Base-by-base conservation (phyloP, 2,113 vertebrate genomes). In the Gymnarchus niloticus region DNA sequence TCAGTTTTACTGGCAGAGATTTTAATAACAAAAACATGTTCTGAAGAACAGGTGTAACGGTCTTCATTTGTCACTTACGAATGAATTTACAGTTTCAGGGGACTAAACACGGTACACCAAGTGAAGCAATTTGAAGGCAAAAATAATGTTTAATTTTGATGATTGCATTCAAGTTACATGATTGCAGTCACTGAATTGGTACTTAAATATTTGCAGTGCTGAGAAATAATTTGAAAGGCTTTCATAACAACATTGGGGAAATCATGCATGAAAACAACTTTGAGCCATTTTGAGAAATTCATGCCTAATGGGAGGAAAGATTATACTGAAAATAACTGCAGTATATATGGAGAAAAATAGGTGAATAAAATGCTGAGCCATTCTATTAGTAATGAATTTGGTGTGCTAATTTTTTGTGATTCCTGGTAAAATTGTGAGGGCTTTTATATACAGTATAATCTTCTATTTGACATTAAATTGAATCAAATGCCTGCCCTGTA, bases 181-280 rank as follows among this genome's bases (percentile, higher is more conserved):
- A 77, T 77, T 77, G 46, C 41, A 77, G 73, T 37, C 8, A 77
- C 44, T 41, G 37, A 48, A 77, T 23, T 77, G 41, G 76, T 78
- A 19, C n/a, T 78, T 78, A 48, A 46, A 48, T 78, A 78, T 78
- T 78, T 78, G 41, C 76, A 78, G 19, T 78, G 23, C 44, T 48
- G 44, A 78, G 44, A n/a, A 78, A 78, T 78, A 12, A 48, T 78
- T 78, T 78, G 41, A 78, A 48, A 44, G 44, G 76, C 44, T 23
- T 78, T 78, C 76, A 78, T 48, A 78, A 78, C 73, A 77, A 77
- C 76, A 78, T 41, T 73, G 65, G 76, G 44, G 76, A 78, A 78
- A 78, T 78, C 44, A 78, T 46, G 76, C 76, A 78, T 78, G 23
- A 48, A 78, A 46, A 78, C 21, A 7, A 21, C 17, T 77, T 78